Base-by-base conservation (phyloP, 2,797 vertebrate genomes). In the Hydrocynus forskahlii region DNA sequence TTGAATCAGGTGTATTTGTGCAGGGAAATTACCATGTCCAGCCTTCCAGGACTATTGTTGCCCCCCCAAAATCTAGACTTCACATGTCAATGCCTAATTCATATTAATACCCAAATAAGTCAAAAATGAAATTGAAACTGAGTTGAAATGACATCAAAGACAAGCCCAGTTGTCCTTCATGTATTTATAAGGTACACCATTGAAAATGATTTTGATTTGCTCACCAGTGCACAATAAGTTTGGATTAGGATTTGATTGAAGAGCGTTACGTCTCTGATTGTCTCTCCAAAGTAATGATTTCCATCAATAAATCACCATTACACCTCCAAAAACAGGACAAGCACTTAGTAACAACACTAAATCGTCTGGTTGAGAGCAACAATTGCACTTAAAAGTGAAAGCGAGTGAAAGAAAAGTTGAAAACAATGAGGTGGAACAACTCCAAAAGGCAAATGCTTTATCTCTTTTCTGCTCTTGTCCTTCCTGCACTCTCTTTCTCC, bases 371-470 rank as follows among this genome's bases (percentile, higher is more conserved):
- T 35, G 43, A 71, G 35, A 74, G 60, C 81, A 80, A 63, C 62
- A 80, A 25, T 45, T 52, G 80, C 67, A 38, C 55, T 77, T 14
- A 67, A 35, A 35, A 71, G 73, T 50, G 70, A 59, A 66, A 72
- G 69, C 59, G 54, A 64, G 64, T 79, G 78, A 75, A 78, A 4
- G 63, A 88, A 87, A 81, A 52, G 79, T 81, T 71, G 67, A 89
- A 94, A 93, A 95, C 92, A 94, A 93, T 92, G 90, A 93, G 91
- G 91, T 91, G 89, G 93, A 95, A 94, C 91, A 89, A 93, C 93
- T 94, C 92, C 91, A 92, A 91, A 89, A 90, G 88, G 87, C 91
- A 88, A 91, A 89, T 43, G 86, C 90, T 93, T 95, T 94, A 93
- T 95, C 93, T 93, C 86, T 10, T 86, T 88, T 84, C 87, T 85